Conservation (phyloP, 1,140 invertebrate genomes). For the Telenomus remus region DNA sequence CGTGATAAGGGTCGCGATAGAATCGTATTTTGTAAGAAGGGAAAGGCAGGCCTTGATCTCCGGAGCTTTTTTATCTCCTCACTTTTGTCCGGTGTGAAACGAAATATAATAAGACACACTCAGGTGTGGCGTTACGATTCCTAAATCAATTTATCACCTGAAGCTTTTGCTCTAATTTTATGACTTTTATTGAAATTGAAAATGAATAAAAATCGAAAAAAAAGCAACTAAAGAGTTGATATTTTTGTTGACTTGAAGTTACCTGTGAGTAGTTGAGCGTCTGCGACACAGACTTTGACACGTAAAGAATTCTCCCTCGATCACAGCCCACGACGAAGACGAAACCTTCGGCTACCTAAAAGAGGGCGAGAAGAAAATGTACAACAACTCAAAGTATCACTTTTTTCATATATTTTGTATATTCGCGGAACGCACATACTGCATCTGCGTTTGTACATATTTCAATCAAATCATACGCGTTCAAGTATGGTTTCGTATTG, state of each 20-base stretch:
- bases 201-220: too few species aligned
- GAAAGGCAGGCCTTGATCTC: constrained; percentile 54
- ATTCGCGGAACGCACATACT: too few species aligned
- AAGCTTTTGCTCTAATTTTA: too few species aligned
- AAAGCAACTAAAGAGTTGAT: too few species aligned
- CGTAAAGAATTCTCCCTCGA: constrained; percentile 91
- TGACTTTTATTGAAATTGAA: too few species aligned
- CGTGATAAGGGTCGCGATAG: constrained; percentile 40
- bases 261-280: constrained; percentile 91
- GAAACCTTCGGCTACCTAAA: constrained; percentile 90
- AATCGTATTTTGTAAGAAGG: constrained; percentile 40
- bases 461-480: constrained; percentile 13
- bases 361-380: constrained; percentile 53
- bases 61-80: constrained; percentile 32
- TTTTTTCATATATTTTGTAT: neutral
- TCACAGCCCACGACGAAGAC: constrained; percentile 96
- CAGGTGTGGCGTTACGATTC: constrained; percentile 50
- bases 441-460: too few species aligned
- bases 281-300: constrained; percentile 91
- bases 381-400: neutral
- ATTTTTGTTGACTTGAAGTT: constrained; percentile 33
- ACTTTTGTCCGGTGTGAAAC: constrained; percentile 42
- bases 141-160: constrained; percentile 22
- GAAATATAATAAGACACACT: constrained; percentile 34
- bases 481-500: constrained; percentile 39